Percentiles rank a stretch among this genome's conserved stretches.
These are phyloP conservation scores for Agapornis roseicollis DNA, from an alignment of 2,113 vertebrate species.

Conservation along the genomic window DNA sequence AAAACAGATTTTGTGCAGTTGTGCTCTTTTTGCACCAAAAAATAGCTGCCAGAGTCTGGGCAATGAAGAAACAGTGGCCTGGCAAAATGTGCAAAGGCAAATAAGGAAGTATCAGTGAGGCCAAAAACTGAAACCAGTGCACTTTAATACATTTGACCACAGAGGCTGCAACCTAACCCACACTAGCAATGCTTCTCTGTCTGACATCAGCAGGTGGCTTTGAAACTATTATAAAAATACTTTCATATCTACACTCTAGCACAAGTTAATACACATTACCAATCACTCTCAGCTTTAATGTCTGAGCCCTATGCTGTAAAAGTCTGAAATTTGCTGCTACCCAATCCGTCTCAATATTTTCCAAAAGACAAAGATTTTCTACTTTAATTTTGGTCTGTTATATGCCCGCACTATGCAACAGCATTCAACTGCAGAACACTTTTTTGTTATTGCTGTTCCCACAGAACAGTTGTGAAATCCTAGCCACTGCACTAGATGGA, in stretches of 20 bases:
- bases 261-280: background rate
- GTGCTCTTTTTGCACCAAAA: background rate
- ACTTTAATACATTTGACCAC: background rate
- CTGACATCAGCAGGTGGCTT: background rate
- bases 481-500: background rate
- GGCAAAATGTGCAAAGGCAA: background rate
- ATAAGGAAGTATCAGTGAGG: background rate
- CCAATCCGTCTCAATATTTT: background rate
- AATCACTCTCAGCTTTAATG: background rate
- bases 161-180: background rate
- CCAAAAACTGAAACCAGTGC: background rate
- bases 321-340: background rate
- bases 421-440: background rate
- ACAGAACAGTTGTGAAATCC: background rate
- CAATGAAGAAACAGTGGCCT: background rate
- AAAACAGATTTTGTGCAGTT: background rate
- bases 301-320: background rate
- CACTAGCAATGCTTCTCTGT: background rate
- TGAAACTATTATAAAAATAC: background rate
- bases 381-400: background rate
- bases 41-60: background rate
- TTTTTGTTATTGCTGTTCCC: background rate
- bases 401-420: background rate
- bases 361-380: background rate
- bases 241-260: background rate